Conservation (phyloP, 1,140 invertebrate genomes). For the Euglossa dilemma region DNA sequence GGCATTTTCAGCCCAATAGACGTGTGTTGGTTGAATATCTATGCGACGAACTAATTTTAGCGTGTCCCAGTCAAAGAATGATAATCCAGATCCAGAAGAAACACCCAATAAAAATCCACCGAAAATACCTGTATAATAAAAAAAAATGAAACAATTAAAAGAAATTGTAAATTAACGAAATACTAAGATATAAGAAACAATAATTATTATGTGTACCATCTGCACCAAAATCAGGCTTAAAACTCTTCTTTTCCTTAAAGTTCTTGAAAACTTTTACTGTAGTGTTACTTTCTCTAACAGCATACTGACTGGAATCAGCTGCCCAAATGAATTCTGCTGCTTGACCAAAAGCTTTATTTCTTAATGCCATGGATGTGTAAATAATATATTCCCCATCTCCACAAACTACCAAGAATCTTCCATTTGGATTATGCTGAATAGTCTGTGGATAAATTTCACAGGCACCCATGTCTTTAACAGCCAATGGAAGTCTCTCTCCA, state of each 20-base stretch:
- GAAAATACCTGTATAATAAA: constrained; percentile 90
- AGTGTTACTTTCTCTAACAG: constrained; percentile 94
- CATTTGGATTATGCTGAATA: constrained; percentile 99
- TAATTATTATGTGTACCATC: constrained; percentile 86
- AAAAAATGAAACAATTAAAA: neutral
- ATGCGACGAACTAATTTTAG: constrained; percentile 96
- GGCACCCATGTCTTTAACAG: constrained; percentile 99
- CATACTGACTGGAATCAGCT: constrained; percentile 97
- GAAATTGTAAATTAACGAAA: constrained; percentile 8
- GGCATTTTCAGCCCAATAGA: constrained; percentile 99
- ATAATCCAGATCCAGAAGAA: constrained; percentile 94
- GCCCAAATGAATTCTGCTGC: constrained; percentile 99
- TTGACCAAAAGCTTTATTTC: constrained; percentile 99
- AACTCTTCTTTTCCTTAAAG: constrained; percentile 97
- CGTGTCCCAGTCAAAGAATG: constrained; percentile 99
- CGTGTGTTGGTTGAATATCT: constrained; percentile 96
- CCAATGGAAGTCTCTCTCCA: constrained; percentile 90
- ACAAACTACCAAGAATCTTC: constrained; percentile 99
- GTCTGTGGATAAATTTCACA: constrained; percentile 99
- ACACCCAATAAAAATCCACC: constrained; percentile 97
- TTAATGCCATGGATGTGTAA: constrained; percentile 99
- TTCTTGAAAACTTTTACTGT: constrained; percentile 98
- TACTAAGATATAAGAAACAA: neutral
- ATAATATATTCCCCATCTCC: constrained; percentile 99
- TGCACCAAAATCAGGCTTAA: constrained; percentile 97